phyloP scores from a whole-genome alignment of 2,888 invertebrate genomes.

The Acanthopleura granulata region DNA sequence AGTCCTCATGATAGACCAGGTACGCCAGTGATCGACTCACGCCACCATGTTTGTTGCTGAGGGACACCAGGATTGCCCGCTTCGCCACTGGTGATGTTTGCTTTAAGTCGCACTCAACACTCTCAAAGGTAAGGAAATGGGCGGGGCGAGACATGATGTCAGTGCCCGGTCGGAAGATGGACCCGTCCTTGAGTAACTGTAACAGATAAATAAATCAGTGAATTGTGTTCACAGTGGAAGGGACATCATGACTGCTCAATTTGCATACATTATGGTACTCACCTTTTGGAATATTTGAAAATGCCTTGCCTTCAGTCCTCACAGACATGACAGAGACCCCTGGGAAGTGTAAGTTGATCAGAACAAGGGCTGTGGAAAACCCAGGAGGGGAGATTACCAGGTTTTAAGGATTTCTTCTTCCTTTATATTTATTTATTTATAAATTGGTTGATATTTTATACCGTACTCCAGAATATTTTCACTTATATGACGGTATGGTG shows the following conservation, averaged over 20 bases:
- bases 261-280: too few species aligned
- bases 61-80: not conserved
- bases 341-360: too few species aligned
- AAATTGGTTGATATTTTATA: not conserved
- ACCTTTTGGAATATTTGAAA: too few species aligned
- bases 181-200: not conserved
- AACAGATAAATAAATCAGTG: too few species aligned
- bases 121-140: conserved; percentile 7
- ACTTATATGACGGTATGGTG: not conserved
- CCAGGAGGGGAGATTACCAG: too few species aligned
- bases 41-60: not conserved
- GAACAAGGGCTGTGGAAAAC: too few species aligned
- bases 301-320: too few species aligned
- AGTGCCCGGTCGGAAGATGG: not conserved
- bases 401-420: too few species aligned
- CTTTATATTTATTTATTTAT: not conserved
- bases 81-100: not conserved
- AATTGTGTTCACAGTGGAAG: too few species aligned
- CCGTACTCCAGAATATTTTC: not conserved
- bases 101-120: conserved; percentile 2
- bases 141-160: not conserved
- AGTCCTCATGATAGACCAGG: conserved; percentile 13
- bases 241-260: too few species aligned
- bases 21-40: not conserved
- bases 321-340: too few species aligned